A percentile compares a stretch with the other conserved stretches of the same genome.
Conservation (phyloP, 2,888 invertebrate species). For the Polydrusus cervinus region DNA sequence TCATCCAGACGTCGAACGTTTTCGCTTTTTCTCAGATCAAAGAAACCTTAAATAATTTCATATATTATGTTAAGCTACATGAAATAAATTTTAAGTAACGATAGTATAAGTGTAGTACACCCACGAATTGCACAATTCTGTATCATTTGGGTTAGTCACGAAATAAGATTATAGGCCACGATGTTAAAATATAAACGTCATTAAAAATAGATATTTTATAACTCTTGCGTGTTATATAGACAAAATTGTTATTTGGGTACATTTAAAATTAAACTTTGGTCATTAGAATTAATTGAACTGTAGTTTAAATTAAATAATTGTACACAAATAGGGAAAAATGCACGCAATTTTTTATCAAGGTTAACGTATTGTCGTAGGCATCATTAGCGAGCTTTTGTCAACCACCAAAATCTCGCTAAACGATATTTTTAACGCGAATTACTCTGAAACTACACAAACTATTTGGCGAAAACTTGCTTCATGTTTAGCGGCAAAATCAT, state of each 20-base stretch:
- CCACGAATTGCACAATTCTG: conserved; percentile 29
- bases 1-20: too few species aligned
- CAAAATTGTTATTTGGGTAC: conserved; percentile 21
- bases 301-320: conserved; percentile 27
- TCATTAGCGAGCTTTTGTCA: too few species aligned
- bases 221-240: conserved; percentile 33
- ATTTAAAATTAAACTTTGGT: conserved; percentile 13
- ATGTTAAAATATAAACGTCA: conserved; percentile 40
- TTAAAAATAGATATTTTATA: conserved; percentile 48
- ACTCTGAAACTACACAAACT: too few species aligned
- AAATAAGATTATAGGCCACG: conserved; percentile 30
- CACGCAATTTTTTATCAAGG: conserved; percentile 29
- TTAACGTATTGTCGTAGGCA: background rate
- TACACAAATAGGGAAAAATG: conserved; percentile 1
- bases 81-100: background rate
- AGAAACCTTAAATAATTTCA: too few species aligned
- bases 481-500: too few species aligned
- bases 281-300: conserved; percentile 30
- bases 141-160: conserved; percentile 37
- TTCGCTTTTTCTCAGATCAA: too few species aligned
- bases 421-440: too few species aligned
- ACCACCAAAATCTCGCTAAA: too few species aligned
- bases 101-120: conserved; percentile 27
- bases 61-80: too few species aligned
- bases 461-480: too few species aligned